Conservation (phyloP, 2,888 invertebrate species). For the Epicampocera succincta region DNA sequence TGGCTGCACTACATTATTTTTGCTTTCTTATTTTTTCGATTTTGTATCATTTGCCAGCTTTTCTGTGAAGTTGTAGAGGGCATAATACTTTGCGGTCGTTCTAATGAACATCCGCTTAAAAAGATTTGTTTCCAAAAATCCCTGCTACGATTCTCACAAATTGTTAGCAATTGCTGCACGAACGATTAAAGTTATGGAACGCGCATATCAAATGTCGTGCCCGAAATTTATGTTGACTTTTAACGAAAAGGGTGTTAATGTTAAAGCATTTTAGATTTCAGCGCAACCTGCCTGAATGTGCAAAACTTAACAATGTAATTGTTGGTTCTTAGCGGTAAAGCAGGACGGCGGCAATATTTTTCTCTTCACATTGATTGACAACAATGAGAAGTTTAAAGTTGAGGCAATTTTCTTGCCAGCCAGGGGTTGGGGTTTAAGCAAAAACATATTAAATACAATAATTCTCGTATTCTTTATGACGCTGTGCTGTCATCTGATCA, state of each 20-base stretch:
- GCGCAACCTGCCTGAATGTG: constrained; percentile 46
- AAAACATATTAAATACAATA: too few relatives aligned
- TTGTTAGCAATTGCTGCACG: constrained; percentile 55
- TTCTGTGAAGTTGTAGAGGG: constrained; percentile 55
- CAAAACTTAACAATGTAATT: constrained; percentile 29
- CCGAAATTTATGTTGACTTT: constrained; percentile 46
- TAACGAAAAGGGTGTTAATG: constrained; percentile 41
- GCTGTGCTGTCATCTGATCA: too few relatives aligned
- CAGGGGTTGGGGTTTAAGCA: neutral
- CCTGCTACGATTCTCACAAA: constrained; percentile 34
- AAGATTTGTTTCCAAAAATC: constrained; percentile 47
- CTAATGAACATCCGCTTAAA: constrained; percentile 80
- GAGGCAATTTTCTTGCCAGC: neutral
- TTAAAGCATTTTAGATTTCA: neutral
- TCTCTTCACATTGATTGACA: constrained; percentile 58
- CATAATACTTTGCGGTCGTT: constrained; percentile 75
- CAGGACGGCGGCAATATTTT: constrained; percentile 44
- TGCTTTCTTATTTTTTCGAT: neutral
- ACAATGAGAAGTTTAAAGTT: constrained; percentile 46
- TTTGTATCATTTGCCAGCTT: constrained; percentile 45
- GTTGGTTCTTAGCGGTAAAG: neutral
- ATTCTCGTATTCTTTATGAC: too few relatives aligned
- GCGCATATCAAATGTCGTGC: constrained; percentile 47
- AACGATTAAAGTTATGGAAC: constrained; percentile 3
- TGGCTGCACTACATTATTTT: constrained; percentile 25